These are phyloP conservation scores for Colaptes auratus DNA, from an alignment of 2,113 vertebrate genomes.

Conservation along the genomic window DNA sequence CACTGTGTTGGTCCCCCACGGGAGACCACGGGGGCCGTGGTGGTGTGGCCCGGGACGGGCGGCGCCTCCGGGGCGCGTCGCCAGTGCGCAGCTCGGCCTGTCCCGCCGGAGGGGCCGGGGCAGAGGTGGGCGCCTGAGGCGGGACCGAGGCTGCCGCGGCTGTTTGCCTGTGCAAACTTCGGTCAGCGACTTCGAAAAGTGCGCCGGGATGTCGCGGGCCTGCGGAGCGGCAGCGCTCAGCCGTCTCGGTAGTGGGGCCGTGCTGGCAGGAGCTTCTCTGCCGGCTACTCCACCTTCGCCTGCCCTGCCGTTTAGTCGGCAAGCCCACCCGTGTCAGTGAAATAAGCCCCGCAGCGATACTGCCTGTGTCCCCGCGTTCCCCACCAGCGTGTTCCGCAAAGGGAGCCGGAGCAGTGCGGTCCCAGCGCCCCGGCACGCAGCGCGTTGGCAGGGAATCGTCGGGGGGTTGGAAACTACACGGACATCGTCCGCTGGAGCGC, in stretches of 20 bases:
- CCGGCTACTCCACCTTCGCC: background rate
- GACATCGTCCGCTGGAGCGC: accelerated
- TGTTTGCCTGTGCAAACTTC: background rate
- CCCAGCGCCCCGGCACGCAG: background rate
- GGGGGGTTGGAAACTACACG: accelerated
- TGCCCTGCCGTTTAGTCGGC: accelerated
- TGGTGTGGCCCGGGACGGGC: background rate
- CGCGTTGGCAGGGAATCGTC: accelerated
- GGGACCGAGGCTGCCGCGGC: background rate
- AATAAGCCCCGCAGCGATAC: background rate
- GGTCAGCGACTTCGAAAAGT: background rate
- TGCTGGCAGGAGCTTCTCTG: background rate
- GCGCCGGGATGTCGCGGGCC: background rate
- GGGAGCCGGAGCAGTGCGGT: background rate
- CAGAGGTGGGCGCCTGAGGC: background rate
- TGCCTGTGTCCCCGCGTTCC: background rate
- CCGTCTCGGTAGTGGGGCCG: too few relatives aligned
- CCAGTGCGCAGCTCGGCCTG: background rate
- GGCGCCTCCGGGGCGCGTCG: background rate
- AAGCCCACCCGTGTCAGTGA: background rate
- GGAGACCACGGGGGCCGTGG: background rate
- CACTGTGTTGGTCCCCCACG: too few relatives aligned
- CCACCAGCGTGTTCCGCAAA: accelerated
- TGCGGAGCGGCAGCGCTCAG: background rate
- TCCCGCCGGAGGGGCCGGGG: background rate